phyloP scores from a whole-genome alignment of 2,797 vertebrate species.

The Molossus alvarezi region DNA sequence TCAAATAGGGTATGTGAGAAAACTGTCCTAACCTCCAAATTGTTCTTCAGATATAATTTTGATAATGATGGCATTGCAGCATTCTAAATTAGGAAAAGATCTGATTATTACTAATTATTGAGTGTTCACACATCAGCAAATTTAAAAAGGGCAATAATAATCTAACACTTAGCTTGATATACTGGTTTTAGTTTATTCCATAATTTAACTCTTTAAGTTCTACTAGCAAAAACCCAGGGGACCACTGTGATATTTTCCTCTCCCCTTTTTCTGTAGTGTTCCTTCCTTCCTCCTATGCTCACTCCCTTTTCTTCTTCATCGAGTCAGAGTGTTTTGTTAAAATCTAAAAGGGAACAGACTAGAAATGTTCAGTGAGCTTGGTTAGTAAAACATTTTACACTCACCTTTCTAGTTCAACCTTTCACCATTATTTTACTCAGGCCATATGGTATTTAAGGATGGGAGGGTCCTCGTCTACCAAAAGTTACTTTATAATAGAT shows the following conservation, averaged over 20 bases:
- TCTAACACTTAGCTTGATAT: not conserved
- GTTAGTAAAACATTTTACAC: conserved; percentile 22
- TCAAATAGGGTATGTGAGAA: not conserved
- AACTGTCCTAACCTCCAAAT: not conserved
- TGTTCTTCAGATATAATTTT: not conserved
- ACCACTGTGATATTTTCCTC: too few species aligned
- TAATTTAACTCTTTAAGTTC: not conserved
- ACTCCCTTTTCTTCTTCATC: not conserved
- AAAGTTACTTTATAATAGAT: not conserved
- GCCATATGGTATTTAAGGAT: not conserved
- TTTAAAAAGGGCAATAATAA: not conserved
- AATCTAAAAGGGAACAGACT: not conserved
- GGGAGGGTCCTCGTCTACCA: not conserved
- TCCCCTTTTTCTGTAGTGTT: not conserved
- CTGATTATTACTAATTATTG: not conserved
- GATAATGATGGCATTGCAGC: not conserved
- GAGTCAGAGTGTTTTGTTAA: conserved; percentile 32
- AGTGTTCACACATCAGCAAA: not conserved
- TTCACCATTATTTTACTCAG: not conserved
- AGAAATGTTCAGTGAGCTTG: not conserved
- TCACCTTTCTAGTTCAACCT: not conserved
- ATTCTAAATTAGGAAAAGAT: not conserved
- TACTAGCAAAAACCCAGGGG: not conserved
- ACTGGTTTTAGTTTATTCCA: not conserved
- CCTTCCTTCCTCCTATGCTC: not conserved